Evolutionary conservation across 2,888 invertebrate species (phyloP).

Genomic region (Sicus ferrugineus): DNA sequence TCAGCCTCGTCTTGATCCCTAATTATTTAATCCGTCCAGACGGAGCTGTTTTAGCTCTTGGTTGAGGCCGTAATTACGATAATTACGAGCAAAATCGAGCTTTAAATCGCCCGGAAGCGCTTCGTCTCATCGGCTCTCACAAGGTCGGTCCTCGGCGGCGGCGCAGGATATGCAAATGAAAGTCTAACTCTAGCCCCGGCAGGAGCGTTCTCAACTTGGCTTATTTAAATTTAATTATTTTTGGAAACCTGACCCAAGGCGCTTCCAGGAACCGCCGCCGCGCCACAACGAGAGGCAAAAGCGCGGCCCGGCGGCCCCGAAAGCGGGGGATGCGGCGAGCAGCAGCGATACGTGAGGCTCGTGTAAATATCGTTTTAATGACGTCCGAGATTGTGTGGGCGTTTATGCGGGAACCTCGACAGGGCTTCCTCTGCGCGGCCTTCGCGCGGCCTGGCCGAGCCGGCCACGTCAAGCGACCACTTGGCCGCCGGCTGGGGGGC

Average conservation of each 20-base stretch:
- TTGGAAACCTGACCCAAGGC: conserved; percentile 23
- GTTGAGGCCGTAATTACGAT: neutral
- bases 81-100: no score
- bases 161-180: conserved; percentile 25
- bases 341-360: conserved; percentile 16
- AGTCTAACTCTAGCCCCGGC: neutral
- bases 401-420: conserved; percentile 19
- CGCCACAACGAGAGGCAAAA: neutral
- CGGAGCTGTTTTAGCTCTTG: neutral
- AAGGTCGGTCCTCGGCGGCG: neutral
- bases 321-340: neutral
- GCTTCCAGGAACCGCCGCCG: conserved; percentile 15
- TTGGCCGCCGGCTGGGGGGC: conserved; percentile 30
- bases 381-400: conserved; percentile 33
- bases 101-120: conserved; percentile 11
- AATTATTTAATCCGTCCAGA: no score
- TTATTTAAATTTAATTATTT: conserved; percentile 31
- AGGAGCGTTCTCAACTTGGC: conserved; percentile 4
- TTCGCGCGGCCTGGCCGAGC: neutral
- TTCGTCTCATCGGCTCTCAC: conserved; percentile 7
- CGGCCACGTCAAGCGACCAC: neutral
- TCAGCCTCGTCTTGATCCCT: no score
- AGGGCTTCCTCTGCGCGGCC: neutral
- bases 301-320: neutral
- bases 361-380: conserved; percentile 33